phyloP scores from a whole-genome alignment of 2,888 invertebrate genomes.

The Dryadula phaetusa region DNA sequence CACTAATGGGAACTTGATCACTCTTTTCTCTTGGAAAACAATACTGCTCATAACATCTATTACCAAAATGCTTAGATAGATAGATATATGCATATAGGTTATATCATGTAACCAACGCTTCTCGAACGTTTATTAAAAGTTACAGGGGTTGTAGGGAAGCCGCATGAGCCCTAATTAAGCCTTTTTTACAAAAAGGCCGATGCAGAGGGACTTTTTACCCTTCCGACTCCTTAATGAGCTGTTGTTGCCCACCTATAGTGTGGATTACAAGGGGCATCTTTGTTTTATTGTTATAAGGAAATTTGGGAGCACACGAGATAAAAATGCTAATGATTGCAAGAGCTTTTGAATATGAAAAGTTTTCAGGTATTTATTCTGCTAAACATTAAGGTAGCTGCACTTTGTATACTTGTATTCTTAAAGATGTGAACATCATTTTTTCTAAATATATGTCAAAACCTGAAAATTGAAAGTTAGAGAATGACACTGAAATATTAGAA shows the following conservation, averaged over 20 bases:
- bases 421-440: too few species aligned
- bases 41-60: constrained; percentile 3
- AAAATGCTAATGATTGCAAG: constrained; percentile 16
- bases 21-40: neutral
- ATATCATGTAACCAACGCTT: constrained; percentile 64
- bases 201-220: constrained; percentile 78
- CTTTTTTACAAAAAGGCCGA: constrained; percentile 80
- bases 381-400: too few species aligned
- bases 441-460: too few species aligned
- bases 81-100: constrained; percentile 10
- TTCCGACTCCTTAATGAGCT: constrained; percentile 82
- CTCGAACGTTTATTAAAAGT: constrained; percentile 84
- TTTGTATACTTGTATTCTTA: too few species aligned
- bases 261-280: constrained; percentile 68
- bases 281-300: constrained; percentile 70
- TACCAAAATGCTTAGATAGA: constrained; percentile 8
- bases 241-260: constrained; percentile 72
- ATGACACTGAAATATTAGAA: too few species aligned
- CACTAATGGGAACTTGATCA: neutral
- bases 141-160: constrained; percentile 82
- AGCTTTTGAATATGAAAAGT: neutral
- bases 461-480: too few species aligned
- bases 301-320: constrained; percentile 44
- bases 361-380: neutral
- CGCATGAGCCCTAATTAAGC: constrained; percentile 84